phyloP scores from a whole-genome alignment of 1,140 invertebrate genomes.

The Helicoverpa zea region DNA sequence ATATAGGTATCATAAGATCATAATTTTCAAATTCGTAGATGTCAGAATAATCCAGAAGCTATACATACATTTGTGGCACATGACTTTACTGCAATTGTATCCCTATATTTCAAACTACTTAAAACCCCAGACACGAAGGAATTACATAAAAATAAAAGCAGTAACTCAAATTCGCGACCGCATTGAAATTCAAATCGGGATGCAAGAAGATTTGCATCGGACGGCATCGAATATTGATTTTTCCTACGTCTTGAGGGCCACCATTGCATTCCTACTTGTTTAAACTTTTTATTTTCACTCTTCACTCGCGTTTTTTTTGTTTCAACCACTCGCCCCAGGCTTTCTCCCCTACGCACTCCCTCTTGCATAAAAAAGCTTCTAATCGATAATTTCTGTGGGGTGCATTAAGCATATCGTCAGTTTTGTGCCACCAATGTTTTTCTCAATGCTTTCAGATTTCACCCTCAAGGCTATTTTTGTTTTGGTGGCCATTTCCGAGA shows the following conservation, averaged over 20 bases:
- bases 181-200: slow-evolving; percentile 83
- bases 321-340: slow-evolving; percentile 83
- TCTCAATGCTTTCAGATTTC: slow-evolving; percentile 84
- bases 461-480: slow-evolving; percentile 82
- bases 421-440: slow-evolving; percentile 79
- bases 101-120: slow-evolving; percentile 7
- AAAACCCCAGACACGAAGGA: slow-evolving; percentile 56
- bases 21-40: neutral
- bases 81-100: neutral
- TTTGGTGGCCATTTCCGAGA: slow-evolving; percentile 76
- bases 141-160: slow-evolving; percentile 65
- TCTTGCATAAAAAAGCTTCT: slow-evolving; percentile 87
- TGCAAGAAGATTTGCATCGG: slow-evolving; percentile 84
- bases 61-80: slow-evolving; percentile 4
- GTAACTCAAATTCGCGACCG: slow-evolving; percentile 69
- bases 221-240: slow-evolving; percentile 83
- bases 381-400: slow-evolving; percentile 87
- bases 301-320: slow-evolving; percentile 86
- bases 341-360: slow-evolving; percentile 77
- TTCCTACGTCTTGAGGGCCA: slow-evolving; percentile 81
- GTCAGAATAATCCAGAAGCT: neutral
- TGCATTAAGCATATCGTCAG: slow-evolving; percentile 86
- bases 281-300: slow-evolving; percentile 87
- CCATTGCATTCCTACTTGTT: slow-evolving; percentile 83
- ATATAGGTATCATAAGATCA: neutral